Conservation (phyloP, 2,113 vertebrate genomes). For the Ranitomeya variabilis region DNA sequence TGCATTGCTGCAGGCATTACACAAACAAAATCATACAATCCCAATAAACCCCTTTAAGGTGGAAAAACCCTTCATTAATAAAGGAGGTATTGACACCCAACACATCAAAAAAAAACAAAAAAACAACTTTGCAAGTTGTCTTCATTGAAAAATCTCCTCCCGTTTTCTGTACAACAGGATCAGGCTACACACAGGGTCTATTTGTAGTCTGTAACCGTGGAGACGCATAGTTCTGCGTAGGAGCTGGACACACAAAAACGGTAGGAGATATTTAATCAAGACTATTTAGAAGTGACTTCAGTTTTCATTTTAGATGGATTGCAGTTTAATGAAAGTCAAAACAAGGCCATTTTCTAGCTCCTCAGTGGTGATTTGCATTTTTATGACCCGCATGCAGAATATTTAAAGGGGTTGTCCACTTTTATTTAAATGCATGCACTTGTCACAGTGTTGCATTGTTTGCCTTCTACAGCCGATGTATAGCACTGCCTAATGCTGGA, state of each 20-base stretch:
- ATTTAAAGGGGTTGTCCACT: too few relatives aligned
- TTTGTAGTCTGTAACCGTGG: background rate
- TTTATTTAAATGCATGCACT: too few relatives aligned
- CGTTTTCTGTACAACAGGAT: background rate
- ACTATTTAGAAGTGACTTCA: background rate
- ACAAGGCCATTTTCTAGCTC: background rate
- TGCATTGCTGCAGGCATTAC: too few relatives aligned
- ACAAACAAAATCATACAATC: background rate
- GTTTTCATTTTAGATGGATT: background rate
- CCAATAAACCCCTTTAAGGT: background rate
- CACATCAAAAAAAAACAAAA: background rate
- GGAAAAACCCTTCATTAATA: background rate
- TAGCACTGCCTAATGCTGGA: too few relatives aligned
- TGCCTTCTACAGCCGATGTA: too few relatives aligned
- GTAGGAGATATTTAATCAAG: background rate
- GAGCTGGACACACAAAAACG: background rate
- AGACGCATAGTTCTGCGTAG: background rate
- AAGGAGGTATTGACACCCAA: background rate
- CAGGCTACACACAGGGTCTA: background rate
- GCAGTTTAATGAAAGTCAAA: background rate
- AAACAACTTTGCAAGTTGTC: background rate
- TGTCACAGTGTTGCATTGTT: too few relatives aligned
- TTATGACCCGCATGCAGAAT: too few relatives aligned
- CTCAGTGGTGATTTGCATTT: background rate
- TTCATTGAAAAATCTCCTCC: background rate